phyloP scores from a whole-genome alignment of 2,888 invertebrate species.

The Ochlodes sylvanus region DNA sequence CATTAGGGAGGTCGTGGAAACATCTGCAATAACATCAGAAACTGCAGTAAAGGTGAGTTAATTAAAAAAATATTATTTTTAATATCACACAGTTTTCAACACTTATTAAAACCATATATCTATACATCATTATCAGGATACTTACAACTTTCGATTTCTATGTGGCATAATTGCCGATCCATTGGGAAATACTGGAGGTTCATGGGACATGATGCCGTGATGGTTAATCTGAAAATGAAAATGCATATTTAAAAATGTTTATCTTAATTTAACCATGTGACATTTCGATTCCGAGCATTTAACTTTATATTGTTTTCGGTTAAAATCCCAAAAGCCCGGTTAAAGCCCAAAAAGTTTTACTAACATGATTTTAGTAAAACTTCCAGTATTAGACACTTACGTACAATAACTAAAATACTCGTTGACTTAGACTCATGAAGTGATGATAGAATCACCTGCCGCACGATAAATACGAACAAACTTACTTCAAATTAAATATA shows the following conservation, averaged over 20 bases:
- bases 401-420: no score
- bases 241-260: not conserved
- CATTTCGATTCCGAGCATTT: no score
- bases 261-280: no score
- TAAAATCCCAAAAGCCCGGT: no score
- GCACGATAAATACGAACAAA: no score
- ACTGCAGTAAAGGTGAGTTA: constrained; percentile 29
- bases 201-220: constrained; percentile 98
- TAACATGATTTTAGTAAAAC: no score
- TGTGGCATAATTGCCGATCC: constrained; percentile 97
- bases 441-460: no score
- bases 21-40: constrained; percentile 30
- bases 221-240: constrained; percentile 89
- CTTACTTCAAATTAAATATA: no score
- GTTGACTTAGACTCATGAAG: no score
- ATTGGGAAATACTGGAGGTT: constrained; percentile 98
- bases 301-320: no score
- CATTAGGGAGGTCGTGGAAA: constrained; percentile 27
- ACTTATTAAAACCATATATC: not conserved
- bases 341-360: no score
- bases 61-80: constrained; percentile 22
- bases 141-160: constrained; percentile 99
- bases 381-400: no score
- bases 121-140: constrained; percentile 73
- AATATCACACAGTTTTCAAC: constrained; percentile 13